These are phyloP conservation scores for Pristionchus maxplancki DNA, from an alignment of 2,888 invertebrate genomes.

Conservation along the genomic window DNA sequence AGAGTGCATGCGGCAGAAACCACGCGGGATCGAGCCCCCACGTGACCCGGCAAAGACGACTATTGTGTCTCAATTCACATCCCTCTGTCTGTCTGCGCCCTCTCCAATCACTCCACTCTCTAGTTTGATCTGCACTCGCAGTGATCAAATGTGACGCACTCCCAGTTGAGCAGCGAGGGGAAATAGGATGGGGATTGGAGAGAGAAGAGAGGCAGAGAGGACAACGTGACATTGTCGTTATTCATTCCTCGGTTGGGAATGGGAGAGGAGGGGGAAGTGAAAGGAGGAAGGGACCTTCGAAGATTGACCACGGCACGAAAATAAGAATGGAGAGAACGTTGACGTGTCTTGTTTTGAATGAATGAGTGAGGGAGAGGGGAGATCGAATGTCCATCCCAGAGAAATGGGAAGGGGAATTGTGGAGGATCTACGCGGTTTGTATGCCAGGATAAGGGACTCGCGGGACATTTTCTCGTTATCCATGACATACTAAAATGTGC, in stretches of 20 bases:
- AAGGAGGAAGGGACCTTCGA: slow-evolving; percentile 16
- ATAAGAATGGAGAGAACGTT: neutral
- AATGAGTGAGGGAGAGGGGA: neutral
- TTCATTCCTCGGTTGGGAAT: neutral
- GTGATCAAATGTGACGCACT: neutral
- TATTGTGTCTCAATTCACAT: neutral
- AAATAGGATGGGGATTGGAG: neutral
- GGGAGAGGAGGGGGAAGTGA: slow-evolving; percentile 35
- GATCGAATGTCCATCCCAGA: neutral
- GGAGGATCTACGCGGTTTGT: no score
- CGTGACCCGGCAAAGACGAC: neutral
- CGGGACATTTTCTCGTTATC: no score
- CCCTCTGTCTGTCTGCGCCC: neutral
- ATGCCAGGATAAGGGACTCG: no score
- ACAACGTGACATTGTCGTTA: slow-evolving; percentile 14
- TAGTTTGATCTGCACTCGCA: neutral
- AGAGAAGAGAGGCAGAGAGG: neutral
- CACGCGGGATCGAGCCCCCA: slow-evolving; percentile 13
- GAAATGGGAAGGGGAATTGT: neutral
- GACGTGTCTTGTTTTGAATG: slow-evolving; percentile 21
- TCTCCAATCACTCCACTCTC: slow-evolving; percentile 9
- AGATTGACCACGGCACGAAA: neutral
- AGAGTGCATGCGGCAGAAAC: slow-evolving; percentile 1
- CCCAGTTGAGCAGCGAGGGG: neutral
- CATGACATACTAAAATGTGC: neutral